Conservation (phyloP, 2,113 vertebrate species). For the Pelodiscus sinensis region DNA sequence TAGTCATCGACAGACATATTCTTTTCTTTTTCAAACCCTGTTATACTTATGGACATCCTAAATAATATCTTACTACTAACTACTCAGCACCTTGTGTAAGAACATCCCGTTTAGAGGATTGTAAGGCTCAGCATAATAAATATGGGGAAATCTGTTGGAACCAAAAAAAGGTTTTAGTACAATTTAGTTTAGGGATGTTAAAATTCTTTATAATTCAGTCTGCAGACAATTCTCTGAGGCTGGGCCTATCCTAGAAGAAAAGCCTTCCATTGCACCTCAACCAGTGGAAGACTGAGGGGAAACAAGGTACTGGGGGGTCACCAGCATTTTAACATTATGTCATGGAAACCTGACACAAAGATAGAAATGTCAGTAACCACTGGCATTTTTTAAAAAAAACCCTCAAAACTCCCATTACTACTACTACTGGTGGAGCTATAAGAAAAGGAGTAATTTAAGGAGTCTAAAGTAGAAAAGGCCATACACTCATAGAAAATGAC, state of each 20-base stretch:
- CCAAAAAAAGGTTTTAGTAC: not conserved
- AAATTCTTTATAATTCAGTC: too few species aligned
- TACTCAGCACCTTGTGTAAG: not conserved
- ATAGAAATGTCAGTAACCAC: not conserved
- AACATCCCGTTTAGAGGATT: constrained; percentile 18
- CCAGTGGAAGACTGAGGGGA: accelerated
- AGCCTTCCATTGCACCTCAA: accelerated
- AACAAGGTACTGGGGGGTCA: not conserved
- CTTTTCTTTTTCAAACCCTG: not conserved
- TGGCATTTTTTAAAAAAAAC: not conserved
- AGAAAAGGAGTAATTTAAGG: too few species aligned
- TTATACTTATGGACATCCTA: too few species aligned
- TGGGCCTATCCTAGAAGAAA: not conserved
- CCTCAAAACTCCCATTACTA: too few species aligned
- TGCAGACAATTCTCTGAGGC: not conserved
- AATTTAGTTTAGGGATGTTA: not conserved
- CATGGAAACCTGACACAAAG: not conserved
- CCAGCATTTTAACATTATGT: not conserved
- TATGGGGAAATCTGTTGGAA: not conserved
- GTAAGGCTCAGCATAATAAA: constrained; percentile 2
- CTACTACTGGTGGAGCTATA: too few species aligned
- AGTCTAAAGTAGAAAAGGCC: too few species aligned
- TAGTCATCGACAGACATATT: not conserved
- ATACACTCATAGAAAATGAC: not conserved
- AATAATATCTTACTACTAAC: not conserved